These are phyloP conservation scores for Chrysina gloriosa DNA, from an alignment of 2,888 invertebrate species.

Conservation along the genomic window DNA sequence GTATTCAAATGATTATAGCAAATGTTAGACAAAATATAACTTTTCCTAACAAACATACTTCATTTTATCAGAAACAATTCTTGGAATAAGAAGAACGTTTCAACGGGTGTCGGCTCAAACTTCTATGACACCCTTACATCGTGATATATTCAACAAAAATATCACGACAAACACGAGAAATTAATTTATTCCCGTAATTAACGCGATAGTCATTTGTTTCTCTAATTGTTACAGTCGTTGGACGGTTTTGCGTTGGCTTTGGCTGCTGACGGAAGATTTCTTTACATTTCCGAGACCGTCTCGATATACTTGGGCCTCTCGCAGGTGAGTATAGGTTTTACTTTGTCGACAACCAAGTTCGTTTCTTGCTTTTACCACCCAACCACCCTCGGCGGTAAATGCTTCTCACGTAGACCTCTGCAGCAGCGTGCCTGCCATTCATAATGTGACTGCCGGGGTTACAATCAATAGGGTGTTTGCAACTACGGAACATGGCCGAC, in stretches of 20 bases:
- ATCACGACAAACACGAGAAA: neutral
- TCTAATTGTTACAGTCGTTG: conserved; percentile 78
- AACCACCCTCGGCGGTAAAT: conserved; percentile 63
- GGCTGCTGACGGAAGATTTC: conserved; percentile 95
- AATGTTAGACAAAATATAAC: too few relatives aligned
- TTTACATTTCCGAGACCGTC: conserved; percentile 99
- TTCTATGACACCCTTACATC: neutral
- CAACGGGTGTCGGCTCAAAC: neutral
- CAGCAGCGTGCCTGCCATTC: conserved; percentile 72
- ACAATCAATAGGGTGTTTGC: conserved; percentile 68
- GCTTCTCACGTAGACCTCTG: conserved; percentile 72
- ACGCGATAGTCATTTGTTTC: neutral
- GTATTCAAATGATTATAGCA: too few relatives aligned
- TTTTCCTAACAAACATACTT: too few relatives aligned
- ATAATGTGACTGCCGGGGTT: conserved; percentile 65
- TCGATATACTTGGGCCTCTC: conserved; percentile 99
- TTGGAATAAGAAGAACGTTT: too few relatives aligned
- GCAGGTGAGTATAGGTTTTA: conserved; percentile 78
- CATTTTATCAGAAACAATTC: too few relatives aligned
- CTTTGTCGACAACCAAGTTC: conserved; percentile 46
- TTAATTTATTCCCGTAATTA: too few relatives aligned
- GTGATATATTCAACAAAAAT: neutral
- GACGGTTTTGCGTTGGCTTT: conserved; percentile 98
- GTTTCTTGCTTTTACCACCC: conserved; percentile 39
- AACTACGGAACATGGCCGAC: conserved; percentile 65